phyloP scores from a whole-genome alignment of 2,888 invertebrate species.

The Lamellibrachia satsuma region DNA sequence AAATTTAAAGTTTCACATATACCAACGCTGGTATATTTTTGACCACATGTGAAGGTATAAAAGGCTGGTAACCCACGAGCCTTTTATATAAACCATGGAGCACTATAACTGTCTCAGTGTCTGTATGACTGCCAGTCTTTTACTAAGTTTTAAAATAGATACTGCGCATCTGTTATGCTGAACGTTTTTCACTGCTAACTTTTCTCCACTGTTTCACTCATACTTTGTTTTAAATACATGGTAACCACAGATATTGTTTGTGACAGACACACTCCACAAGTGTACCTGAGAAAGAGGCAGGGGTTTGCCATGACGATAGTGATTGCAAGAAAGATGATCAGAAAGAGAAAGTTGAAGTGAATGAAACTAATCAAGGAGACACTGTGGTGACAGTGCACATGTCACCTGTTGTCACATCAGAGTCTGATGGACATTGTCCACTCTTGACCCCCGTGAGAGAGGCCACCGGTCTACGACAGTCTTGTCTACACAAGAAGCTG shows the following conservation, averaged over 20 bases:
- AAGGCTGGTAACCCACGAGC: no score
- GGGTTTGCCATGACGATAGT: neutral
- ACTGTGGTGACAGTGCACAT: neutral
- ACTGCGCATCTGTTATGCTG: no score
- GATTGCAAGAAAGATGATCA: neutral
- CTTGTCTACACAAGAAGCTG: neutral
- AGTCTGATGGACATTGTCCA: neutral
- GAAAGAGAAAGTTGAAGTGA: constrained; percentile 20
- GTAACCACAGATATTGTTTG: neutral
- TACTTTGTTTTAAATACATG: neutral
- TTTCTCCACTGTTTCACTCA: no score
- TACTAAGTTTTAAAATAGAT: no score
- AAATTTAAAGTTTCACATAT: no score
- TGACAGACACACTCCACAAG: neutral
- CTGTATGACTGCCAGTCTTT: no score
- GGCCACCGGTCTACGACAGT: neutral
- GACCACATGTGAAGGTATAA: no score
- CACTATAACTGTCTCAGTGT: no score
- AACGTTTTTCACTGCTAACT: no score
- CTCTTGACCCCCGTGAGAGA: neutral
- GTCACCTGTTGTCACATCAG: neutral
- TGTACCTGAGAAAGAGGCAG: neutral
- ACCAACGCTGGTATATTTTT: no score
- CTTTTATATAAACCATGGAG: no score
- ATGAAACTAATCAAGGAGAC: neutral